Base-by-base conservation (phyloP, 2,888 invertebrate genomes). In the Drosophila yooni region DNA sequence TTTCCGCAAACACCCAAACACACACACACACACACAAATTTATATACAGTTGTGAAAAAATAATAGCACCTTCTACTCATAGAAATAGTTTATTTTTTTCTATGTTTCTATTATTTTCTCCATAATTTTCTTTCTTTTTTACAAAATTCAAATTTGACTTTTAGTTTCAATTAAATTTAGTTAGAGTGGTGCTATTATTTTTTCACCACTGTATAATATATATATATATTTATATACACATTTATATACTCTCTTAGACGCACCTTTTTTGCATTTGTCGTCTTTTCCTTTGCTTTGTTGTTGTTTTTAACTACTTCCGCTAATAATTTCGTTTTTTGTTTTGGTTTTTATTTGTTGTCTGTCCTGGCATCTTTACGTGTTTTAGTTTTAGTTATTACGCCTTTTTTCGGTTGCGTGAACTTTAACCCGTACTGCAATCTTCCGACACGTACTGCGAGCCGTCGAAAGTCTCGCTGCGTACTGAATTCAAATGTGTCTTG, bases 391-490 rank as follows among this genome's bases (percentile, higher is more conserved):
- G 25, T 33, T 57, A 58, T 57, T 51, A 34, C 48, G 40, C 46
- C 52, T 56, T 53, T 21, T 33, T 38, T 57, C 7, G 50, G 11
- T 25, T 62, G 66, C 56, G 67, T 27, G 54, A 62, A 62, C 21
- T 61, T 53, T 62, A 56, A 36, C 60, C 48, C 62, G 66, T 50
- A 53, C 25, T 40, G 61, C 48, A 62, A 52, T 31, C 8, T 38
- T 53, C 59, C 78, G 75, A 71, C 56, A 60, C 56, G 68, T 59
- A 64, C 66, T 60, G 57, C 66, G 66, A 66, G 51, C 74, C 66
- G 74, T 61, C 80, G 78, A 74, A 82, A 80, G 71, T 70, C 75
- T 81, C 74, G 74, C 64, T 70, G 80, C 66, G 69, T 72, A 83
- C 87, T 83, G 80, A 75, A 58, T 18, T 46, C 31, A 71, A 73